A percentile compares a stretch with the other conserved stretches of the same genome.
Evolutionary conservation across 2,797 vertebrate species (phyloP).

Genomic region (Paedocypris micromegethes): DNA sequence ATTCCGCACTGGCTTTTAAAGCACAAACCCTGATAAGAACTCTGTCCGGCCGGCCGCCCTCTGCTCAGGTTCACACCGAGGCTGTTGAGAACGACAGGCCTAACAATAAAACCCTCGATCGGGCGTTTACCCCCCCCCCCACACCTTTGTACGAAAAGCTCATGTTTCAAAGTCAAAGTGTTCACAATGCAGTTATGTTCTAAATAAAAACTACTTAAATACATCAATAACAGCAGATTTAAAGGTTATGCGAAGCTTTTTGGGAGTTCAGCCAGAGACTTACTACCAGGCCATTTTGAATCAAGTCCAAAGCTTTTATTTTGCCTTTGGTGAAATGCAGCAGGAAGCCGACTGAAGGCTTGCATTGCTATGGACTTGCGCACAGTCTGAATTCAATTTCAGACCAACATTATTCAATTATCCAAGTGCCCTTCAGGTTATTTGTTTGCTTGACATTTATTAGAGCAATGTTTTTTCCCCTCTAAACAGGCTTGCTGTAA

Average conservation of each 20-base stretch:
- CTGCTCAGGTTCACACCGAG: constrained; percentile 51
- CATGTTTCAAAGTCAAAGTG: constrained; percentile 25
- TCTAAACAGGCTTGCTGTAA: constrained; percentile 1
- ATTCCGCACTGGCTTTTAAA: constrained; percentile 49
- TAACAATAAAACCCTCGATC: constrained; percentile 35
- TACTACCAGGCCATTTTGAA: constrained; percentile 40
- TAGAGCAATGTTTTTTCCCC: background rate
- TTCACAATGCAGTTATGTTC: constrained; percentile 23
- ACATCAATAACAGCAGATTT: constrained; percentile 44
- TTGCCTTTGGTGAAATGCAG: constrained; percentile 2
- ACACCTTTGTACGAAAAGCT: constrained; percentile 26
- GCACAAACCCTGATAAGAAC: constrained; percentile 51
- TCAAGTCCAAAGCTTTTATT: constrained; percentile 48
- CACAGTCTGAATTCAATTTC: constrained; percentile 2
- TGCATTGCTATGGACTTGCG: background rate
- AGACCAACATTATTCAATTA: constrained; percentile 8
- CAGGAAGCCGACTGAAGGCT: constrained; percentile 2
- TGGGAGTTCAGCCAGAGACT: constrained; percentile 33
- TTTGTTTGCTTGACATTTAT: background rate
- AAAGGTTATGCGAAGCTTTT: constrained; percentile 35
- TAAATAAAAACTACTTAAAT: constrained; percentile 31
- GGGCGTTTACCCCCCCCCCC: background rate
- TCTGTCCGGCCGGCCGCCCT: constrained; percentile 56
- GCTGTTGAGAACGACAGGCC: constrained; percentile 42
- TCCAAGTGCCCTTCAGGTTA: constrained; percentile 1